phyloP scores from a whole-genome alignment of 2,888 invertebrate species.

The Pristionchus fissidentatus region DNA sequence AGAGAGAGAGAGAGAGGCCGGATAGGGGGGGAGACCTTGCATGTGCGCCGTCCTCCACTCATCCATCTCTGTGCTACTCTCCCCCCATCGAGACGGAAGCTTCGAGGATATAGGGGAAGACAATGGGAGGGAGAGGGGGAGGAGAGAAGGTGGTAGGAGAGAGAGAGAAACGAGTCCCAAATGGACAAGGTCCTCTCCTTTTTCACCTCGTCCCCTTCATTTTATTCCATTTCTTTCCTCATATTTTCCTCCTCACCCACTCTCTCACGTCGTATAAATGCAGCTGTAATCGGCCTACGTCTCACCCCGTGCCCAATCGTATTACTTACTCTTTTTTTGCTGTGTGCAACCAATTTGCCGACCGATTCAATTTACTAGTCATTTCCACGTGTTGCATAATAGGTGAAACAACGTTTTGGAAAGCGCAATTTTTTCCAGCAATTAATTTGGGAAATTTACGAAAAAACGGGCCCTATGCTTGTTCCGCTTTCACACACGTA shows the following conservation, averaged over 20 bases:
- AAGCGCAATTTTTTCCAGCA: too few relatives aligned
- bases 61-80: slow-evolving; percentile 13
- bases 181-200: slow-evolving; percentile 25
- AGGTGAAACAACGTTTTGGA: too few relatives aligned
- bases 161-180: neutral
- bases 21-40: neutral
- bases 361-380: too few relatives aligned
- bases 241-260: neutral
- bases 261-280: too few relatives aligned
- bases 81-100: neutral
- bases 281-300: too few relatives aligned
- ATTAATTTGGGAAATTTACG: too few relatives aligned
- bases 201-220: slow-evolving; percentile 16
- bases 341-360: too few relatives aligned
- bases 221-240: neutral
- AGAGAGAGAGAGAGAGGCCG: neutral
- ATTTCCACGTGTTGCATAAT: too few relatives aligned
- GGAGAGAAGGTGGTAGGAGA: too few relatives aligned
- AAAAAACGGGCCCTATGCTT: too few relatives aligned
- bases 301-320: too few relatives aligned
- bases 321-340: too few relatives aligned
- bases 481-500: neutral
- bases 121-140: slow-evolving; percentile 16
- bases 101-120: neutral
- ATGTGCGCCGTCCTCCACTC: neutral